Evolutionary conservation across 2,797 vertebrate species (phyloP), one percentile per base, ranked within the genome.

Genomic region (Antrozous pallidus): DNA sequence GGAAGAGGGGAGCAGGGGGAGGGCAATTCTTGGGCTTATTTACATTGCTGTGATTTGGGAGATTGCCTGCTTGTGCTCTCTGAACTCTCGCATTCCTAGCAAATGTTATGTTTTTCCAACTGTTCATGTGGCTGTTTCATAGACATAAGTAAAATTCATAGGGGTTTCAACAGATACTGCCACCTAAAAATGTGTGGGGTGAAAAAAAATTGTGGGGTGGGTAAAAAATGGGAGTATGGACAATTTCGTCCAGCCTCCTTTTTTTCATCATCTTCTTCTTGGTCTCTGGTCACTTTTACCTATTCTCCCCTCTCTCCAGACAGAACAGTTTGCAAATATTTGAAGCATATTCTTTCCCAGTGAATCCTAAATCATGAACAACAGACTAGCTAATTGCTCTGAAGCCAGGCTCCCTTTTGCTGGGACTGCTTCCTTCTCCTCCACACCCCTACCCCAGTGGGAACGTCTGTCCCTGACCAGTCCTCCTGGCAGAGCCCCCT

Each of bases 291-390:
- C 14, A 51, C 89, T 78, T 87, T 51, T 1, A 38, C 26, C 67
- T 16, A 24, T 20, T 93, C 63, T 28, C 31, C n/a, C 42, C 11
- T 75, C 63, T 54, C 31, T 54, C 49, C 65, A 82, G 61, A 84
- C 31, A 88, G 56, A 67, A 22, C 14, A 51, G 9, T 88, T 93
- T 77, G n/a, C 22, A 79, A 36, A 8, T 88, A 87, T 73, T n/a
- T 54, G 88, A 91, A 95, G n/a, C 56, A 85, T 75, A 24, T 56
- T 36, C 1, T 73, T 77, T 47, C 42, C 2, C 28, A 74, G 13
- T 2, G 16, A 65, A n/a, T 95, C 58, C 38, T 63, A 45, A 70
- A 11, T 54, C 22, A 28, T 24, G 70, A 94, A 18, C 40, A 28
- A 18, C 38, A 63, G 51, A 38, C 31, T 38, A 38, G 54, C 51